Percentiles rank a stretch among this genome's conserved stretches.
Evolutionary conservation across 2,797 vertebrate species (phyloP).

Genomic region (Danio choprae): DNA sequence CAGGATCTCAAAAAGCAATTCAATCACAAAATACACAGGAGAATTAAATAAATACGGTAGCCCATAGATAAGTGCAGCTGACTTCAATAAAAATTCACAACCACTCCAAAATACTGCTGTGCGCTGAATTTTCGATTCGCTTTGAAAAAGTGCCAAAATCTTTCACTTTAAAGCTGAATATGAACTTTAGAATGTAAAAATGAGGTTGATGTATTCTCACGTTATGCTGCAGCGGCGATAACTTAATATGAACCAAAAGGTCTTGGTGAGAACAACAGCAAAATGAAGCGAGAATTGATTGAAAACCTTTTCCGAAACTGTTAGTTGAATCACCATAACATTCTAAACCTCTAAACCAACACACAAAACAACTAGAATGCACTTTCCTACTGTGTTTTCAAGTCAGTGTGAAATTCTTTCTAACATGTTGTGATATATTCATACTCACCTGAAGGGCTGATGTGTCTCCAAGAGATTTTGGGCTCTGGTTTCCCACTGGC

Average conservation of each 20-base stretch:
- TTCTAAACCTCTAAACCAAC: not conserved
- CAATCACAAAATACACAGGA: slow-evolving; percentile 70
- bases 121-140: slow-evolving; percentile 44
- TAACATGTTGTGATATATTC: not conserved
- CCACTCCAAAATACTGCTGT: slow-evolving; percentile 51
- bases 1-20: slow-evolving; percentile 74
- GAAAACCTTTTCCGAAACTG: slow-evolving; percentile 7
- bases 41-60: slow-evolving; percentile 76
- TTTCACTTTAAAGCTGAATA: slow-evolving; percentile 34
- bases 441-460: slow-evolving; percentile 93
- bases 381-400: not conserved
- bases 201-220: slow-evolving; percentile 41
- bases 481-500: slow-evolving; percentile 97
- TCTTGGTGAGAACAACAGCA: slow-evolving; percentile 22
- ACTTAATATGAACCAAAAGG: slow-evolving; percentile 8
- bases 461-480: slow-evolving; percentile 96
- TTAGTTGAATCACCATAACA: not conserved
- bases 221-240: slow-evolving; percentile 10
- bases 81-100: slow-evolving; percentile 74
- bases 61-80: slow-evolving; percentile 78
- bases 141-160: slow-evolving; percentile 36
- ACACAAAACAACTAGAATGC: not conserved
- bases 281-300: slow-evolving; percentile 13
- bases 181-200: slow-evolving; percentile 41
- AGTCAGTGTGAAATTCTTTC: not conserved